These are phyloP conservation scores for Hydrochoerus hydrochaeris DNA, from an alignment of 2,113 vertebrate species.

Conservation along the genomic window DNA sequence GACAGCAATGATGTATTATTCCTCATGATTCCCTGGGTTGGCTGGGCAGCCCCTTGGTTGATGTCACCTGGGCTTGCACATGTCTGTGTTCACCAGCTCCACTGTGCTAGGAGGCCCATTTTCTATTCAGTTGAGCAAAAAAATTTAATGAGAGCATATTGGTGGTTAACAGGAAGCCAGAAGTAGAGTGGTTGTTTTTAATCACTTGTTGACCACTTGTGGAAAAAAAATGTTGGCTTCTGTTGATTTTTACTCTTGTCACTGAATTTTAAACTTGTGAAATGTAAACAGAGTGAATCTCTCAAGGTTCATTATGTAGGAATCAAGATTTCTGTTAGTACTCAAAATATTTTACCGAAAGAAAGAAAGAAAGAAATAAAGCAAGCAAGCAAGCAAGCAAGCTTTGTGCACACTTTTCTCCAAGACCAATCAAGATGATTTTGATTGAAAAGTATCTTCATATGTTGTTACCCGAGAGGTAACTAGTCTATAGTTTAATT, in stretches of 20 bases:
- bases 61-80: not conserved
- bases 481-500: not conserved
- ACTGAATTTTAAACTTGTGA: not conserved
- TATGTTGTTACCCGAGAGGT: not conserved
- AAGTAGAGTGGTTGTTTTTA: not conserved
- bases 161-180: not conserved
- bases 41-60: not conserved
- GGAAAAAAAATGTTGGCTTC: not conserved
- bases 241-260: not conserved
- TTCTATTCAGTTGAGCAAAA: not conserved
- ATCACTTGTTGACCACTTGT: not conserved
- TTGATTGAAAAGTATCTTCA: not conserved
- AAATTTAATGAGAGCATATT: not conserved
- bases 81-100: accelerated
- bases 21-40: not conserved
- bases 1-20: not conserved
- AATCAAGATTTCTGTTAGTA: not conserved
- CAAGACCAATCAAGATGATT: not conserved
- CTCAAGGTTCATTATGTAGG: not conserved
- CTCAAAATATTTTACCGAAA: not conserved
- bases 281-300: not conserved
- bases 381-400: not conserved
- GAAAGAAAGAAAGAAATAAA: not conserved
- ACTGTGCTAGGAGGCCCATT: too few species aligned
- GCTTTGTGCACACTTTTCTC: conserved; percentile 20